Evolutionary conservation across 2,888 invertebrate genomes (phyloP), one percentile per base, ranked within the genome.

Genomic region (Hypomecis punctinalis): DNA sequence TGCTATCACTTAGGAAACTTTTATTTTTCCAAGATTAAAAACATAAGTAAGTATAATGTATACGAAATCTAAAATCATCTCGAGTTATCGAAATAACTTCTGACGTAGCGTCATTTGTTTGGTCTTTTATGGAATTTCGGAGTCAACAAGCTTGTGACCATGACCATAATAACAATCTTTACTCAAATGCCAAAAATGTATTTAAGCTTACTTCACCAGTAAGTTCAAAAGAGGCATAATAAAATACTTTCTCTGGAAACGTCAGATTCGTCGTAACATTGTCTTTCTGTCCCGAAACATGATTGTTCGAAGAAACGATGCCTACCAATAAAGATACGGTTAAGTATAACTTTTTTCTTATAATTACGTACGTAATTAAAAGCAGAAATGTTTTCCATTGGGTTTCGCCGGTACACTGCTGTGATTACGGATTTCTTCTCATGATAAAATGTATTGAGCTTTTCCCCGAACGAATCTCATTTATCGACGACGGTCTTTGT

Each of bases 401-500:
- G 51, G 39, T 9, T 51, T 9, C 13, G 39, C 13, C 37, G 39
- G 39, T 51, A 13, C 13, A 39, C 9, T 1, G 11, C 13, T 1
- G 37, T 51, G 9, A 51, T 51, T 51, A 39, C 51, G 39, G 39
- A 53, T 53, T 33, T 35, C 42, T 39, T 39, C 8, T 9, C 13
- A 42, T 55, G 45, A 55, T 55, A 45, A 55, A 43, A 36, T 40
- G 36, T 55, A 55, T 55, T 51, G 11, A 10, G 43, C 36, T 36
- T 55, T 55, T 55, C 54, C 36, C 36, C 36, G 54, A 54, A 54
- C 35, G 9, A 45, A 13, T 45, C 54, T 54, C 43, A 54, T 54
- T 54, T 54, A 36, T 45, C 13, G 45, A 35, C 35, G 54, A n/a
- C 0, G 35, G 9, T 43, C 36, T 54, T 54, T 54, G 40, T 51